Percentiles rank a stretch among this genome's conserved stretches.
Conservation (phyloP, 2,888 invertebrate genomes). For the Philhelius pedissequus region DNA sequence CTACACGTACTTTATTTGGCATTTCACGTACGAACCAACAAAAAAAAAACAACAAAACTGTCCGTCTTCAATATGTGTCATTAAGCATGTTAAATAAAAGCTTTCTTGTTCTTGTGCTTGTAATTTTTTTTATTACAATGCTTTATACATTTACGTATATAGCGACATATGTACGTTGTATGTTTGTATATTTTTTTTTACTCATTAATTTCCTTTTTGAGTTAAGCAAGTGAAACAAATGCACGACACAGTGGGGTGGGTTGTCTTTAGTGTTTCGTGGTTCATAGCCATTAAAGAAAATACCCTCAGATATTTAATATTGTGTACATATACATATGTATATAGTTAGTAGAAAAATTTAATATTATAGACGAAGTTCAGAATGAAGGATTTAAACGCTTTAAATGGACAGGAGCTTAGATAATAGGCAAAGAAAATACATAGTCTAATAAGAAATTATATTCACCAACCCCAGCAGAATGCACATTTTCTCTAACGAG, state of each 20-base stretch:
- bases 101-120: not conserved
- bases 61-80: not conserved
- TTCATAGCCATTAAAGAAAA: not conserved
- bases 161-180: too few species aligned
- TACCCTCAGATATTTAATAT: not conserved
- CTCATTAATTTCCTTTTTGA: conserved; percentile 2
- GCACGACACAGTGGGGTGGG: not conserved
- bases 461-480: not conserved
- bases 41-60: not conserved
- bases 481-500: not conserved
- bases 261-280: conserved; percentile 16
- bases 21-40: not conserved
- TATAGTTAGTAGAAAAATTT: too few species aligned
- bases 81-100: not conserved
- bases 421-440: not conserved
- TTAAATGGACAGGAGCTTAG: not conserved
- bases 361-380: not conserved
- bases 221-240: conserved; percentile 6
- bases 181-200: not conserved
- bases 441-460: not conserved
- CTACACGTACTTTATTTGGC: conserved; percentile 1
- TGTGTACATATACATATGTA: not conserved
- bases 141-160: not conserved
- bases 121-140: too few species aligned
- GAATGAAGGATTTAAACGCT: not conserved